Evolutionary conservation across 2,888 invertebrate genomes (phyloP).

Genomic region (Brachyopa scutellaris): DNA sequence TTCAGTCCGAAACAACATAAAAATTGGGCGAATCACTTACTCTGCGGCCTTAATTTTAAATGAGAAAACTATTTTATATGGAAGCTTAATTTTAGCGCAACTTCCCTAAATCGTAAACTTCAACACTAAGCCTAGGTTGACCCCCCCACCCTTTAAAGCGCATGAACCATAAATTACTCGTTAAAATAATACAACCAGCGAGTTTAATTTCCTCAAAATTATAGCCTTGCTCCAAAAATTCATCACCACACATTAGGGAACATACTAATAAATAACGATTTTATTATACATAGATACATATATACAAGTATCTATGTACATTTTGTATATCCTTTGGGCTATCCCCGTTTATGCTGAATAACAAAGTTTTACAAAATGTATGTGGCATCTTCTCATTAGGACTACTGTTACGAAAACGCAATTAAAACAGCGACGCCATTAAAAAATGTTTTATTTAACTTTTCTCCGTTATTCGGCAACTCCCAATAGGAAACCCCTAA

Average conservation of each 20-base stretch:
- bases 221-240: neutral
- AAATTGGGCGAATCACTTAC: too few relatives aligned
- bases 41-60: too few relatives aligned
- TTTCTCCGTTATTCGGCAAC: neutral
- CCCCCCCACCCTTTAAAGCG: too few relatives aligned
- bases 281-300: too few relatives aligned
- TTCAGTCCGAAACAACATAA: too few relatives aligned
- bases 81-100: too few relatives aligned
- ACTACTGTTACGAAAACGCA: slow-evolving; percentile 7
- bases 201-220: neutral
- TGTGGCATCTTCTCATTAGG: neutral
- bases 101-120: neutral
- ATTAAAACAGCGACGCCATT: slow-evolving; percentile 3
- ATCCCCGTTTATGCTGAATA: too few relatives aligned
- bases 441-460: slow-evolving; percentile 15
- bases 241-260: neutral
- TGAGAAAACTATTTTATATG: too few relatives aligned
- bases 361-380: neutral
- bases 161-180: neutral
- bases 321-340: too few relatives aligned
- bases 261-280: too few relatives aligned
- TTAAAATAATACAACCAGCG: neutral
- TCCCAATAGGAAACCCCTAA: slow-evolving; percentile 3
- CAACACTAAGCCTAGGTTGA: neutral
- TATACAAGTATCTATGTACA: too few relatives aligned